Evolutionary conservation across 2,888 invertebrate genomes (phyloP).

Genomic region (Chalcis sispes): DNA sequence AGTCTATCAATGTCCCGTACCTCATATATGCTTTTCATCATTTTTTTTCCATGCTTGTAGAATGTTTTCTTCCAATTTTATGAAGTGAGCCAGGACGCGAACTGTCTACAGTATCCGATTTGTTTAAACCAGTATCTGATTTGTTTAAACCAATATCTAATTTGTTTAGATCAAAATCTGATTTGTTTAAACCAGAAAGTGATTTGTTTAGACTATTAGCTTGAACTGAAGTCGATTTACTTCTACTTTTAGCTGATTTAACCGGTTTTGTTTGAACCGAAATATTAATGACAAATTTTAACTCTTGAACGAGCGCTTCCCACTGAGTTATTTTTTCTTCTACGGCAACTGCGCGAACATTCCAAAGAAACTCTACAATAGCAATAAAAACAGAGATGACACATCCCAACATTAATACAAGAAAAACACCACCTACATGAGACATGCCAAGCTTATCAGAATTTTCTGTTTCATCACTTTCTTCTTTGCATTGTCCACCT

Average conservation of each 20-base stretch:
- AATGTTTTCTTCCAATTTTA: too few species aligned
- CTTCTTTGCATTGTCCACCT: constrained; percentile 78
- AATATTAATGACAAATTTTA: constrained; percentile 84
- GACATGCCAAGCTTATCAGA: constrained; percentile 85
- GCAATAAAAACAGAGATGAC: constrained; percentile 85
- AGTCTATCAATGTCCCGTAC: too few species aligned
- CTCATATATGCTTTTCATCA: too few species aligned
- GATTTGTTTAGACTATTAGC: constrained; percentile 58
- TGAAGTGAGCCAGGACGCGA: too few species aligned
- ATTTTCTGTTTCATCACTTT: constrained; percentile 70
- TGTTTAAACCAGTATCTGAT: too few species aligned
- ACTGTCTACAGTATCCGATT: too few species aligned
- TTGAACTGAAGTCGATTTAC: constrained; percentile 60
- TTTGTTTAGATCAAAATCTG: too few species aligned
- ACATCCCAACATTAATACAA: constrained; percentile 88
- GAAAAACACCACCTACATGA: constrained; percentile 94
- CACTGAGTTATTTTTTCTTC: constrained; percentile 82
- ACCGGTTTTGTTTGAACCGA: constrained; percentile 86
- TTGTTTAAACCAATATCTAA: too few species aligned
- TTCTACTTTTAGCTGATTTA: constrained; percentile 67
- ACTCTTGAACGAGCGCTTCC: constrained; percentile 84
- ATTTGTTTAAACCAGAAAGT: too few species aligned
- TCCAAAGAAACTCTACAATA: constrained; percentile 90
- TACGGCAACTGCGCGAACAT: constrained; percentile 86
- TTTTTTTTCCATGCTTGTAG: too few species aligned